These are phyloP conservation scores for Chaetodon auriga DNA, from an alignment of 2,113 vertebrate species.

Conservation along the genomic window DNA sequence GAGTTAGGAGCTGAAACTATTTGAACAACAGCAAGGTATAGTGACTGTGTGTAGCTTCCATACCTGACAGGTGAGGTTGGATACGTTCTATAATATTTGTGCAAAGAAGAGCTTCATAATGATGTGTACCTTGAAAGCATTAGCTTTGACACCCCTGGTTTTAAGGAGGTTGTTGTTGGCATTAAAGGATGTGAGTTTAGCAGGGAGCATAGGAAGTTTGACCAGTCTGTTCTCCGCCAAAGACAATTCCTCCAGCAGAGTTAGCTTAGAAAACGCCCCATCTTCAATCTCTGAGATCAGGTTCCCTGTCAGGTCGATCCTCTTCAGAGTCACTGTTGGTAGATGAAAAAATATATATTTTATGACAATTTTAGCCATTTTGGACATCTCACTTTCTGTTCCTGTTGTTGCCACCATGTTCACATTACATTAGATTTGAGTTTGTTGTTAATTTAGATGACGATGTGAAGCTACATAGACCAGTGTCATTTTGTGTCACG, in stretches of 20 bases:
- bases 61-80: no score
- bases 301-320: constrained; percentile 97
- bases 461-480: neutral
- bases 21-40: no score
- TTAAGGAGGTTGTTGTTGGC: constrained; percentile 93
- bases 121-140: constrained; percentile 92
- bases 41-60: no score
- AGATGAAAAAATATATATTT: neutral
- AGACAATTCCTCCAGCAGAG: constrained; percentile 90
- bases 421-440: neutral
- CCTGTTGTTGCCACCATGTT: neutral
- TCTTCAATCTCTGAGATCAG: constrained; percentile 97
- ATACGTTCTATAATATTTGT: neutral
- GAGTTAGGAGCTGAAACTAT: no score
- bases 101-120: neutral
- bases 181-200: constrained; percentile 90
- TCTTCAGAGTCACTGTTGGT: constrained; percentile 91
- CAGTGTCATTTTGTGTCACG: neutral
- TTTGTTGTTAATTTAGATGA: neutral
- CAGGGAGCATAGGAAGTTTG: constrained; percentile 93
- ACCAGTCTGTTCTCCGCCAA: constrained; percentile 93
- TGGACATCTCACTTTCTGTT: neutral
- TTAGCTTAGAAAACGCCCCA: constrained; percentile 91
- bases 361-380: neutral
- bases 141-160: constrained; percentile 95